Percentiles rank a stretch among this genome's conserved stretches.
These are phyloP conservation scores for Psilanteris sp. DNA, from an alignment of 1,140 invertebrate genomes.

Conservation along the genomic window DNA sequence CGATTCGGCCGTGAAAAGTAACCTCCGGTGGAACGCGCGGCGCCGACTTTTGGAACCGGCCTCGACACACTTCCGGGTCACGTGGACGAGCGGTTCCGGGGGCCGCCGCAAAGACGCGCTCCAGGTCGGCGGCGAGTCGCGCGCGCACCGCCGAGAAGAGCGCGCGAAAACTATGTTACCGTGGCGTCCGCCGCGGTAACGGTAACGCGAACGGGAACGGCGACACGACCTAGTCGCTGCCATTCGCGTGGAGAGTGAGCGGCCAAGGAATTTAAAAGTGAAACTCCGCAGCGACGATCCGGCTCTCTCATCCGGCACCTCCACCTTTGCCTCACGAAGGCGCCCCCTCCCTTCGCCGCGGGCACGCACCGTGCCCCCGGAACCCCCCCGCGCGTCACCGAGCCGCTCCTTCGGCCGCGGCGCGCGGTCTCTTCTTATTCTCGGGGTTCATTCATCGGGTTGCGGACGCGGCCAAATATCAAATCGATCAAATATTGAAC, in stretches of 20 bases:
- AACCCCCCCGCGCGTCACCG: no score
- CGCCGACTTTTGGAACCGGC: background rate
- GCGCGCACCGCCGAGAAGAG: slow-evolving; percentile 39
- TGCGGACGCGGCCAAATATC: background rate
- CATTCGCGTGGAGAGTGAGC: slow-evolving; percentile 66
- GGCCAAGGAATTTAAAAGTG: slow-evolving; percentile 77
- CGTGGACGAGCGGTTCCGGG: slow-evolving; percentile 39
- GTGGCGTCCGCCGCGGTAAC: slow-evolving; percentile 69
- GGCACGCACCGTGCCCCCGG: slow-evolving; percentile 13
- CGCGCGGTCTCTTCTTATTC: slow-evolving; percentile 21
- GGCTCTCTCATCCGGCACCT: slow-evolving; percentile 62
- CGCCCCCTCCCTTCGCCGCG: slow-evolving; percentile 22
- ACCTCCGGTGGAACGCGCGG: slow-evolving; percentile 4
- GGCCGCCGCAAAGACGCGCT: no score
- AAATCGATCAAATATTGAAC: slow-evolving; percentile 20
- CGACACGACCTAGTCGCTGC: slow-evolving; percentile 73
- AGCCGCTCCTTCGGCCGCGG: slow-evolving; percentile 6
- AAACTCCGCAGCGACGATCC: slow-evolving; percentile 73
- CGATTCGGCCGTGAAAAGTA: slow-evolving; percentile 3
- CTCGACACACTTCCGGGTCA: slow-evolving; percentile 16
- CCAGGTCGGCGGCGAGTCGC: slow-evolving; percentile 11
- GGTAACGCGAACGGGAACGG: slow-evolving; percentile 74
- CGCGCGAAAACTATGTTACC: slow-evolving; percentile 70
- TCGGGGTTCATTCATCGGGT: slow-evolving; percentile 40
- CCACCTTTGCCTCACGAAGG: slow-evolving; percentile 45